phyloP scores from a whole-genome alignment of 2,113 vertebrate genomes.

The Prolemur simus region DNA sequence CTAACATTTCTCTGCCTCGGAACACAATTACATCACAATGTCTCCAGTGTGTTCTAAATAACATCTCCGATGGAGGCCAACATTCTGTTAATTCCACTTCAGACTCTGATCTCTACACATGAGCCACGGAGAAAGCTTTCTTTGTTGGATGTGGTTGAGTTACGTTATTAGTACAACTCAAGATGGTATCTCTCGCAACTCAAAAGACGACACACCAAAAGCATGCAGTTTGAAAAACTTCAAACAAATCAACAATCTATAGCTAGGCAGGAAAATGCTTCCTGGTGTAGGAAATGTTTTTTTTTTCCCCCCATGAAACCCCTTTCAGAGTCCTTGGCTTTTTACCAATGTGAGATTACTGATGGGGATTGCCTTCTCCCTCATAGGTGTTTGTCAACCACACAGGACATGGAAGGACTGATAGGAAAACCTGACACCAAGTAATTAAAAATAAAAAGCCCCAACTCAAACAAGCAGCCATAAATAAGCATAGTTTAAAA shows the following conservation, averaged over 20 bases:
- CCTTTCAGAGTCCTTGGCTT: background rate
- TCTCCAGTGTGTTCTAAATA: constrained; percentile 36
- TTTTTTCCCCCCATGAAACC: background rate
- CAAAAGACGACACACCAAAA: constrained; percentile 4
- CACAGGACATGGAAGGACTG: background rate
- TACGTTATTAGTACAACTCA: constrained; percentile 37
- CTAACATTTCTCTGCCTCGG: background rate
- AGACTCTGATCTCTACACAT: background rate
- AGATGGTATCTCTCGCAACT: background rate
- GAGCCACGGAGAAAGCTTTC: constrained; percentile 2
- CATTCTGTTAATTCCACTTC: constrained; percentile 11
- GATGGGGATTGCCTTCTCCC: background rate
- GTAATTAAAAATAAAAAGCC: background rate
- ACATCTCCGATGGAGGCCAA: background rate
- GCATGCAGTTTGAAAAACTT: background rate
- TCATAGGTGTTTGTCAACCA: background rate
- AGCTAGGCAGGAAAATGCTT: background rate
- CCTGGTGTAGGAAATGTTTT: background rate
- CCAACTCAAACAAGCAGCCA: background rate
- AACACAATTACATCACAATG: background rate
- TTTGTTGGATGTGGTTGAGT: background rate
- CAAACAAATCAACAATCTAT: background rate
- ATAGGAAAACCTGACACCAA: background rate
- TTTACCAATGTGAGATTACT: background rate
- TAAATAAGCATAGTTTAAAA: background rate